A percentile compares a stretch with the other conserved stretches of the same genome.
These are phyloP conservation scores for Lochmaea crataegi DNA, from an alignment of 2,888 invertebrate species.

Conservation along the genomic window DNA sequence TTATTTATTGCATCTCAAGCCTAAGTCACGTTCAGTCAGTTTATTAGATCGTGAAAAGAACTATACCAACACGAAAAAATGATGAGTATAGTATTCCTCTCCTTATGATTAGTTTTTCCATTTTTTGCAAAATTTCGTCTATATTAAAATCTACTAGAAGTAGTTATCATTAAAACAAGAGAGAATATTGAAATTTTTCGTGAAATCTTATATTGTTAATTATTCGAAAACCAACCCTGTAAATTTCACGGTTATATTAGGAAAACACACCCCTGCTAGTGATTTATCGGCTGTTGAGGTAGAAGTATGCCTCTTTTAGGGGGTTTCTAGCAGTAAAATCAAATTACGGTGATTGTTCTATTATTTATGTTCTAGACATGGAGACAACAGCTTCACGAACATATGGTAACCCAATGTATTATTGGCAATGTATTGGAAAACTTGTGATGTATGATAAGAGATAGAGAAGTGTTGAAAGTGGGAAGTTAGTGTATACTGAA, in stretches of 20 bases:
- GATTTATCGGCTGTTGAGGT: constrained; percentile 42
- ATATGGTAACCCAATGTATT: constrained; percentile 28
- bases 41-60: too few relatives aligned
- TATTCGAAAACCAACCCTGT: constrained; percentile 9
- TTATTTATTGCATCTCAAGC: too few relatives aligned
- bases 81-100: too few relatives aligned
- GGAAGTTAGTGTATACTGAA: neutral
- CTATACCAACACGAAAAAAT: too few relatives aligned
- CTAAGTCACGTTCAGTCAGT: too few relatives aligned
- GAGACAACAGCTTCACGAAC: constrained; percentile 27
- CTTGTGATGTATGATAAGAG: neutral
- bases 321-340: constrained; percentile 31
- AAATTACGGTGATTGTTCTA: constrained; percentile 37
- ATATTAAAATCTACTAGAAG: too few relatives aligned
- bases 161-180: too few relatives aligned
- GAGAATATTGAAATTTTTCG: too few relatives aligned
- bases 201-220: neutral
- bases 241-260: constrained; percentile 25
- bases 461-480: neutral
- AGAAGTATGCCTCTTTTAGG: constrained; percentile 25
- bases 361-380: constrained; percentile 31
- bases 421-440: constrained; percentile 23
- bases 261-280: constrained; percentile 32
- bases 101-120: too few relatives aligned
- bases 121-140: too few relatives aligned